Percentiles rank a stretch among this genome's conserved stretches.
Conservation (phyloP, 2,888 invertebrate species). For the Aleiodes alternator region DNA sequence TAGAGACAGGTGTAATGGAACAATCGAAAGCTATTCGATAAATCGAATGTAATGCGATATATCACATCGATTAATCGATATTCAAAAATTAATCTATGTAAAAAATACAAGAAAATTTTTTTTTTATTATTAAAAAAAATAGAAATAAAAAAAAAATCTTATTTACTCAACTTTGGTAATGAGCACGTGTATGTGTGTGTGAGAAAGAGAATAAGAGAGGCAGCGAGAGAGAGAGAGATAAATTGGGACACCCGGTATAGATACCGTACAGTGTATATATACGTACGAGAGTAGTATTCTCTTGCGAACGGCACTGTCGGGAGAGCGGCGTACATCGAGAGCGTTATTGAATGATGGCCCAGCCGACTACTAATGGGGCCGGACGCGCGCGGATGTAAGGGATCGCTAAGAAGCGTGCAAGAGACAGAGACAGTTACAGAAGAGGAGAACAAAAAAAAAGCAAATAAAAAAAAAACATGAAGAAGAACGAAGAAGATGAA, state of each 20-base stretch:
- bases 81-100: too few species aligned
- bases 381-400: constrained; percentile 71
- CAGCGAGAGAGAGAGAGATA: constrained; percentile 33
- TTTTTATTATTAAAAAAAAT: background rate
- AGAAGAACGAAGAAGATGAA: constrained; percentile 7
- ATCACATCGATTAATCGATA: too few species aligned
- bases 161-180: too few species aligned
- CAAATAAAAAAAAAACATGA: background rate
- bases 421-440: constrained; percentile 35
- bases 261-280: constrained; percentile 42
- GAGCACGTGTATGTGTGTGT: background rate
- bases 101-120: too few species aligned
- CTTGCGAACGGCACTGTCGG: constrained; percentile 50
- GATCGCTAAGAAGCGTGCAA: constrained; percentile 64
- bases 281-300: constrained; percentile 53
- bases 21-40: too few species aligned
- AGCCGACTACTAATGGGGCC: constrained; percentile 74
- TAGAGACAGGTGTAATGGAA: too few species aligned
- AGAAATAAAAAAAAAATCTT: constrained; percentile 8
- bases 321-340: constrained; percentile 64
- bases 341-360: constrained; percentile 75
- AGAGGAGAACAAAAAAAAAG: background rate
- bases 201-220: constrained; percentile 16
- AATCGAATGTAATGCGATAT: too few species aligned
- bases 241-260: constrained; percentile 57